Conservation (phyloP, 2,797 vertebrate genomes). For the Anguilla pacifica region DNA sequence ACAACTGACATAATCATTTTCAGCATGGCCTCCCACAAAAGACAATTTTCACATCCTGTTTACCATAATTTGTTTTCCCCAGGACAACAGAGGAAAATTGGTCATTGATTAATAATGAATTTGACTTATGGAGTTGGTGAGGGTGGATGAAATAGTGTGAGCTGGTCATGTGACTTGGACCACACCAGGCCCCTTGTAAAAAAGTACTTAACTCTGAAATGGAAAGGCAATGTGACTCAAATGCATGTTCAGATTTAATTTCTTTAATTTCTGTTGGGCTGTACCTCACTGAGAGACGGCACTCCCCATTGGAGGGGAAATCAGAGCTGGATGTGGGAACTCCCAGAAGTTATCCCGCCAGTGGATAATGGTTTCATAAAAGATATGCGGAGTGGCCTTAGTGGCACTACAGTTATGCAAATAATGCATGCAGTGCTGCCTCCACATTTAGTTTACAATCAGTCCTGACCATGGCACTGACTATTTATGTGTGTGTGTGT, state of each 20-base stretch:
- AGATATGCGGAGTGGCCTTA: background rate
- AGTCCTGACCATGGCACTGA: background rate
- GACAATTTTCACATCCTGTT: slow-evolving; percentile 34
- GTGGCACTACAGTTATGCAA: background rate
- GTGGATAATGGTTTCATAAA: background rate
- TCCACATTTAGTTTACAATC: background rate
- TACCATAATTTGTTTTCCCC: slow-evolving; percentile 6
- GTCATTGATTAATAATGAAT: background rate
- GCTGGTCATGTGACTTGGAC: background rate
- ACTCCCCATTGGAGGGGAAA: background rate
- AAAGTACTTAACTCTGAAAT: background rate
- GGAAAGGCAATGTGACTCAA: background rate
- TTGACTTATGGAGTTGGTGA: background rate
- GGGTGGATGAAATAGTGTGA: background rate
- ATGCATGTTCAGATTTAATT: background rate
- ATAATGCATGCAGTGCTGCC: background rate
- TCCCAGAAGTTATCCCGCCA: background rate
- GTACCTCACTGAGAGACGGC: background rate
- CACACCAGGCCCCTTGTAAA: background rate
- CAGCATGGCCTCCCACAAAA: slow-evolving; percentile 19
- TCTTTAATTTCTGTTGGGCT: background rate
- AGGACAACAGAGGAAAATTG: background rate
- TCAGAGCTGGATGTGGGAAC: background rate
- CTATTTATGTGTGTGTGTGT: background rate
- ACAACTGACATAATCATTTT: slow-evolving; percentile 29